phyloP scores from a whole-genome alignment of 2,797 vertebrate genomes.

The Pachyuromys duprasi region DNA sequence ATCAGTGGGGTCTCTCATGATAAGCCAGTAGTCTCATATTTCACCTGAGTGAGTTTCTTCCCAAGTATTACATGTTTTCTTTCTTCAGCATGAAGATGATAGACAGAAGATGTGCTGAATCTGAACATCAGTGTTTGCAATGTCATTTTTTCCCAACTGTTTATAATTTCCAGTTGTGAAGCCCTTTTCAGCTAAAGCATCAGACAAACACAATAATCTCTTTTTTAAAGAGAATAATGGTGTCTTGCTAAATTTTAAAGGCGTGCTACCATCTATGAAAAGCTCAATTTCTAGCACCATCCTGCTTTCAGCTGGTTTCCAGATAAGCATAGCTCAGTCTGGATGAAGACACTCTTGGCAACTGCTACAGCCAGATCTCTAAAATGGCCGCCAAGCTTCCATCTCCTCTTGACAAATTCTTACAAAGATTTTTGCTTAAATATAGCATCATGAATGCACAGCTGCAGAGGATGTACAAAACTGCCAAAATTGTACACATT shows the following conservation, averaged over 20 bases:
- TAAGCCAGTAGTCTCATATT: background rate
- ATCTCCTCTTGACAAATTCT: slow-evolving; percentile 55
- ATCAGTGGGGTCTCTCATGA: background rate
- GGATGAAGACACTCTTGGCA: slow-evolving; percentile 56
- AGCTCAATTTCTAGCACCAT: background rate
- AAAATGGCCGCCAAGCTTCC: slow-evolving; percentile 59
- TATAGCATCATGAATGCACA: slow-evolving; percentile 79
- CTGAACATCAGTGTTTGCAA: background rate
- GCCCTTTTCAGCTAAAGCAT: background rate
- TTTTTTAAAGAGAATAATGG: background rate
- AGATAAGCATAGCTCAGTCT: slow-evolving; percentile 3
- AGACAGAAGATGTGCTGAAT: background rate
- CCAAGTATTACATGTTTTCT: background rate
- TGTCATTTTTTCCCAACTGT: background rate
- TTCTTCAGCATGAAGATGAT: background rate
- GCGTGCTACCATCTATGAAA: background rate
- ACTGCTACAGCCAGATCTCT: slow-evolving; percentile 11
- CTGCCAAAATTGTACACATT: slow-evolving; percentile 68
- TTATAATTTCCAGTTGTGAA: background rate
- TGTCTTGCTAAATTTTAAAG: slow-evolving; percentile 29
- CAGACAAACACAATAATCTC: background rate
- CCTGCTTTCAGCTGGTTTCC: background rate
- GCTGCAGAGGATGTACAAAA: slow-evolving; percentile 78
- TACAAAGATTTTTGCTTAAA: slow-evolving; percentile 78
- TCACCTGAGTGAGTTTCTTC: background rate